A percentile compares a stretch with the other conserved stretches of the same genome.
Evolutionary conservation across 2,888 invertebrate species (phyloP).

Genomic region (Hoplodrina blanda): DNA sequence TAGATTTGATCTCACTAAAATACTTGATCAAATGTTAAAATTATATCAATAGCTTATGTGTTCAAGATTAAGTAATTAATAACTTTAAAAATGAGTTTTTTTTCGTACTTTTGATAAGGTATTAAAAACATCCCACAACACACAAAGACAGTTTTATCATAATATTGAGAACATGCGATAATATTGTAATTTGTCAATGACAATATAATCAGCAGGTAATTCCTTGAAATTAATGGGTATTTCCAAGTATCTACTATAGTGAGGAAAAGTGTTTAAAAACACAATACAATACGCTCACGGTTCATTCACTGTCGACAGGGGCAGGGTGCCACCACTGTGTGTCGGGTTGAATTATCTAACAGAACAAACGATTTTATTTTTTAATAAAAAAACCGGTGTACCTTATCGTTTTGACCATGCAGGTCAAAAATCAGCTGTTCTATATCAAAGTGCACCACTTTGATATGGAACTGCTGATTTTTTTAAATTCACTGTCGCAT

Average conservation of each 20-base stretch:
- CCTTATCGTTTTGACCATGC: too few relatives aligned
- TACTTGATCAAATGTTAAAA: not conserved
- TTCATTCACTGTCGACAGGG: too few relatives aligned
- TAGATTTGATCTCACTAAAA: conserved; percentile 6
- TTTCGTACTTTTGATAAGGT: conserved; percentile 11
- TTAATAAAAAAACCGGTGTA: too few relatives aligned
- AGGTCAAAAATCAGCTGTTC: too few relatives aligned
- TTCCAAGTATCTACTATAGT: conserved; percentile 3
- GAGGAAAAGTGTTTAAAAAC: not conserved
- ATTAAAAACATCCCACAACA: not conserved
- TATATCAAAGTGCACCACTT: too few relatives aligned
- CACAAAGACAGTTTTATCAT: not conserved
- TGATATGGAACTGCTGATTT: too few relatives aligned
- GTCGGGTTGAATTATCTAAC: too few relatives aligned
- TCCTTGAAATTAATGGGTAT: not conserved
- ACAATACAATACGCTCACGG: too few relatives aligned
- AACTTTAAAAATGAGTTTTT: not conserved
- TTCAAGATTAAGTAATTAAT: conserved; percentile 6
- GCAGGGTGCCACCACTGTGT: too few relatives aligned
- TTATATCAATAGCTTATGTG: not conserved
- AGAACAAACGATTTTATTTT: too few relatives aligned
- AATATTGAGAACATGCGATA: not conserved
- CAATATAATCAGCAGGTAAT: not conserved
- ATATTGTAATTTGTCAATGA: not conserved
- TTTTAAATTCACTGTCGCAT: too few relatives aligned